Evolutionary conservation across 1,140 invertebrate genomes (phyloP).

Genomic region (Arctopsyche grandis): DNA sequence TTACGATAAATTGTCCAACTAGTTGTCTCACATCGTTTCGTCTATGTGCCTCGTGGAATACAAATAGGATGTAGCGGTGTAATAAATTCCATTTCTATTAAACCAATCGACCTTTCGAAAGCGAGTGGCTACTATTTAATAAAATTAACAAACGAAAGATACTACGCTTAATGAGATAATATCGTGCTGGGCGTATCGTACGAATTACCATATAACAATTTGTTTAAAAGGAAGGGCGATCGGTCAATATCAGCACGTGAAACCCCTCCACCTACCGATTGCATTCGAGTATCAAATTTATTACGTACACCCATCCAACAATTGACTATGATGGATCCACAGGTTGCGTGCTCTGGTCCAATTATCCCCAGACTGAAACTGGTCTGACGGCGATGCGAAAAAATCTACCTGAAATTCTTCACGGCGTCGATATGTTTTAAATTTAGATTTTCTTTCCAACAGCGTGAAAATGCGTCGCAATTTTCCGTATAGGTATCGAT

Average conservation of each 20-base stretch:
- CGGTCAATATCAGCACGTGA: constrained; percentile 34
- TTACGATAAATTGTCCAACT: too few species aligned
- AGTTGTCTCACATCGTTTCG: too few species aligned
- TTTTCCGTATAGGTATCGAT: background rate
- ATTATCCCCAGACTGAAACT: constrained; percentile 22
- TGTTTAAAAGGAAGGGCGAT: constrained; percentile 17
- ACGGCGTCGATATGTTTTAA: background rate
- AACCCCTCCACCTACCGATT: constrained; percentile 15
- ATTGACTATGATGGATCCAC: constrained; percentile 43
- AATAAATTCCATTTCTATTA: too few species aligned
- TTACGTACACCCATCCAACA: constrained; percentile 39
- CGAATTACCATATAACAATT: constrained; percentile 29
- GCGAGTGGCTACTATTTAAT: too few species aligned
- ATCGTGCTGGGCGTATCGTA: background rate
- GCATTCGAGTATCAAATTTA: constrained; percentile 43
- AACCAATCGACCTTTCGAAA: too few species aligned
- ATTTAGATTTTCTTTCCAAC: background rate
- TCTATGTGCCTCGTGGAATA: too few species aligned
- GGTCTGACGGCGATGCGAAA: background rate
- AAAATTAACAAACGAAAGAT: background rate
- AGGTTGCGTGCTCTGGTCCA: constrained; percentile 31
- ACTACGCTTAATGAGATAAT: background rate
- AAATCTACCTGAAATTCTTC: background rate
- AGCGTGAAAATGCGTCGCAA: background rate
- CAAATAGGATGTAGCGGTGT: too few species aligned